Base-by-base conservation (phyloP, 2,888 invertebrate genomes). In the Epinotia bilunana region DNA sequence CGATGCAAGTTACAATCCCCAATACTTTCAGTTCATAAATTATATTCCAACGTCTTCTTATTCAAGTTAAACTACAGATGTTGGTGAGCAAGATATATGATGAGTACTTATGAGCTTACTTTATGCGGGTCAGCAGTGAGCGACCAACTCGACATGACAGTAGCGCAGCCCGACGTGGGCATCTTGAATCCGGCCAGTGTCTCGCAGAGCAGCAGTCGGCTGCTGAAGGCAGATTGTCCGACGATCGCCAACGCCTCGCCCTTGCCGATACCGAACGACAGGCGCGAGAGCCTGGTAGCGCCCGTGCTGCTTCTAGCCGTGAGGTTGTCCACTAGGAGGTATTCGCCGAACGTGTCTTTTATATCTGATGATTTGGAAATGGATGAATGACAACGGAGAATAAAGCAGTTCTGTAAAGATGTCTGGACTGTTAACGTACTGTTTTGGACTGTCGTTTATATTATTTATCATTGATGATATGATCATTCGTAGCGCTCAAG, bases 181-280 rank as follows among this genome's bases (percentile, higher is more conserved):
- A 83, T 55, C 46, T 67, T 81, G 73, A 85, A 88, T 33, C 92
- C 92, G 0, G 90, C 85, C 46, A 93, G 76, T 12, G 89, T 76
- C 61, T 91, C 84, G 70, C 88, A 87, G 12, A 93, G 79, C 3
- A 80, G 76, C 39, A 80, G 33, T 13, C 91, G 84, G 0, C 90
- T 92, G 68, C 53, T 92, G 71, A 90, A 89, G 0, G 80, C 79
- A 76, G 83, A 83, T n/a, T 89, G 79, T 0, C 92, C 92, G 0
- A 90, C 84, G 9, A 93, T 60, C 0, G 90, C 91, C 16, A 91
- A n/a, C 0, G 85, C 88, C 67, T 91, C 87, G 0, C 93, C 92
- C 68, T 84, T 88, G 0, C 83, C 85, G 11, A 93, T n/a, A 0
- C 92, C 91, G 1, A 93, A 78, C 77, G 83, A 84, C 2, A 92